phyloP scores from a whole-genome alignment of 1,140 invertebrate species.

The Lordiphosa stackelbergi region DNA sequence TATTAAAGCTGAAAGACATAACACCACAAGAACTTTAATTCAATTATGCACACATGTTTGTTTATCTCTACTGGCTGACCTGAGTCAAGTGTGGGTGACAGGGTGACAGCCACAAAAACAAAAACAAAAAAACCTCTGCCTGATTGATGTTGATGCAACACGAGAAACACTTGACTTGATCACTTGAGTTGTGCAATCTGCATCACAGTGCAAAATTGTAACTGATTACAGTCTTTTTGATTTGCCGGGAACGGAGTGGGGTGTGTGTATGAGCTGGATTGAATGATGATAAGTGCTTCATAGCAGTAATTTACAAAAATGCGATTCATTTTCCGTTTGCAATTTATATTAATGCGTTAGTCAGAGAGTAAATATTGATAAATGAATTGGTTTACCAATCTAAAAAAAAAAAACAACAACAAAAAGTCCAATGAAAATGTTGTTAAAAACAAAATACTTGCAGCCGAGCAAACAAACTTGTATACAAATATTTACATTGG shows the following conservation, averaged over 20 bases:
- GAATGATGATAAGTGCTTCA: background rate
- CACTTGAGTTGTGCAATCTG: slow-evolving; percentile 22
- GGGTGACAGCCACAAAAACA: slow-evolving; percentile 38
- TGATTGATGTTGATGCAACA: slow-evolving; percentile 53
- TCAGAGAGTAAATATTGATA: slow-evolving; percentile 15
- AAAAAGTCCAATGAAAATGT: too few species aligned
- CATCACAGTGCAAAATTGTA: slow-evolving; percentile 19
- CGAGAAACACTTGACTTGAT: slow-evolving; percentile 38
- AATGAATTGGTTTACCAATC: slow-evolving; percentile 9
- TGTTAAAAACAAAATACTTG: too few species aligned
- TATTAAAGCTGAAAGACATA: too few species aligned
- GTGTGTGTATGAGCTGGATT: slow-evolving; percentile 5
- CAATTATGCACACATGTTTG: background rate
- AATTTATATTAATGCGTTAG: too few species aligned
- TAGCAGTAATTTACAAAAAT: slow-evolving; percentile 11
- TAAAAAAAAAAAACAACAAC: too few species aligned
- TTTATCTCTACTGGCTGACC: background rate
- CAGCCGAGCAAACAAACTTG: too few species aligned
- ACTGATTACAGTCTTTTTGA: slow-evolving; percentile 33
- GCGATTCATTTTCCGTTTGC: background rate
- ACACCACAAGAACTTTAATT: slow-evolving; percentile 2
- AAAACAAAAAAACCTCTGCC: slow-evolving; percentile 7
- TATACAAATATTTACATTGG: too few species aligned
- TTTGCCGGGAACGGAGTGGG: slow-evolving; percentile 1
- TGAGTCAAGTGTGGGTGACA: slow-evolving; percentile 33